Evolutionary conservation across 2,888 invertebrate genomes (phyloP).

Genomic region (Tetranychus truncatus): DNA sequence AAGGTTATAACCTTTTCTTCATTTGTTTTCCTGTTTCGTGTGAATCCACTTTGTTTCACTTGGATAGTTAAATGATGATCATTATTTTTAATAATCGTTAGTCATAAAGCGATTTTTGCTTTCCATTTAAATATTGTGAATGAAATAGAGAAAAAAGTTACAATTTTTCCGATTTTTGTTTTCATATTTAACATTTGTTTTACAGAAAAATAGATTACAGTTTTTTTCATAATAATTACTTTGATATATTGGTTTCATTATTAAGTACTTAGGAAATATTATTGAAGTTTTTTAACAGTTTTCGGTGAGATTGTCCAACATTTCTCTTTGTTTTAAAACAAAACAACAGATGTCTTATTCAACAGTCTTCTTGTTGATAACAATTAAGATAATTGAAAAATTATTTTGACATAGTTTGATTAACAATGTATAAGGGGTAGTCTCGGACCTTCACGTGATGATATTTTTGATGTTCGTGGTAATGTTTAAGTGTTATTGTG

Average conservation of each 20-base stretch:
- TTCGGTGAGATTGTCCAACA: not conserved
- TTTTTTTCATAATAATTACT: not conserved
- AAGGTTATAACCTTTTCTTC: not conserved
- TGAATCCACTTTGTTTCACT: not conserved
- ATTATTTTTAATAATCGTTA: not conserved
- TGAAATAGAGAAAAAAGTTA: not conserved
- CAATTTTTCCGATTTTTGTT: not conserved
- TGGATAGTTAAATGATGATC: not conserved
- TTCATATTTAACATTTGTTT: not conserved
- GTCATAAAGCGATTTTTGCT: not conserved
- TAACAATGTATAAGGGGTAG: not conserved
- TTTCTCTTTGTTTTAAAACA: not conserved
- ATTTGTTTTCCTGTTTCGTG: not conserved
- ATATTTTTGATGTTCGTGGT: not conserved
- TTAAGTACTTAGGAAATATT: not conserved
- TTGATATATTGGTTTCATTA: not conserved
- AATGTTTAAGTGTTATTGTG: not conserved
- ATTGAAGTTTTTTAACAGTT: not conserved
- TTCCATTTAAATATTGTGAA: not conserved
- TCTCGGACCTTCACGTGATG: not conserved
- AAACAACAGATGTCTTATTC: not conserved
- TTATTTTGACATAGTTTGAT: not conserved
- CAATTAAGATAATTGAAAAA: not conserved
- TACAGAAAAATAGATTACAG: slow-evolving; percentile 1
- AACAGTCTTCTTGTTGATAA: not conserved